A percentile compares a stretch with the other conserved stretches of the same genome.
phyloP scores from a whole-genome alignment of 37 sponge, comb jelly and placozoan species.

The Chondrosia reniformis region DNA sequence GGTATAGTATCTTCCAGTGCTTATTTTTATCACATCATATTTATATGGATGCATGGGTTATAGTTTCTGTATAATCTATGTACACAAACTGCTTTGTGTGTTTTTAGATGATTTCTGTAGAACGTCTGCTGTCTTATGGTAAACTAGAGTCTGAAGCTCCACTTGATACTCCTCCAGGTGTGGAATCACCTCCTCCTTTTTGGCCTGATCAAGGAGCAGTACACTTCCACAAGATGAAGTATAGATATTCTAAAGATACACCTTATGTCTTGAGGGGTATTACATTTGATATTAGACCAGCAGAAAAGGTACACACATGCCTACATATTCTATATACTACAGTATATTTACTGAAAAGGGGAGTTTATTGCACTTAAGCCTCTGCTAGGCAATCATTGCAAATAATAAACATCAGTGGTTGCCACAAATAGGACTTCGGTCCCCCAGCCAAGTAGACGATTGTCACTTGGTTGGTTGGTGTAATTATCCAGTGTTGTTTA shows the following conservation, averaged over 20 bases:
- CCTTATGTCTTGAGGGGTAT: constrained; percentile 64
- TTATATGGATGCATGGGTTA: neutral
- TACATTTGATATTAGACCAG: constrained; percentile 25
- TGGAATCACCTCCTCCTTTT: constrained; percentile 33
- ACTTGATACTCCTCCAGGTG: constrained; percentile 34
- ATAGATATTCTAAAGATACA: constrained; percentile 33
- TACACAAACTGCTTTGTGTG: too few relatives aligned
- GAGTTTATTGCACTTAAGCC: too few relatives aligned
- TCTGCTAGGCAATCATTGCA: too few relatives aligned
- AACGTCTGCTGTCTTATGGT: constrained; percentile 58
- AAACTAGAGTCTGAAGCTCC: constrained; percentile 46
- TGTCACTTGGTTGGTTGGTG: too few relatives aligned
- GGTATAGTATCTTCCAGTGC: too few relatives aligned
- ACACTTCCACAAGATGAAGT: constrained; percentile 31
- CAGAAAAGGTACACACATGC: constrained; percentile 57
- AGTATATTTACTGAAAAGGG: too few relatives aligned
- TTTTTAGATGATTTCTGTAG: constrained; percentile 83
- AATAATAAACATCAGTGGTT: too few relatives aligned
- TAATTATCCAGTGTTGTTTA: too few relatives aligned
- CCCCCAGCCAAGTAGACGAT: too few relatives aligned
- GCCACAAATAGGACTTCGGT: too few relatives aligned
- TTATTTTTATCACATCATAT: neutral
- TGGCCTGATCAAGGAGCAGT: constrained; percentile 64
- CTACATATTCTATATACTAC: neutral
- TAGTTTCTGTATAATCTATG: too few relatives aligned